Percentiles rank a stretch among this genome's conserved stretches.
phyloP scores from a whole-genome alignment of 2,797 vertebrate genomes.

The Toxotes lorentzi region DNA sequence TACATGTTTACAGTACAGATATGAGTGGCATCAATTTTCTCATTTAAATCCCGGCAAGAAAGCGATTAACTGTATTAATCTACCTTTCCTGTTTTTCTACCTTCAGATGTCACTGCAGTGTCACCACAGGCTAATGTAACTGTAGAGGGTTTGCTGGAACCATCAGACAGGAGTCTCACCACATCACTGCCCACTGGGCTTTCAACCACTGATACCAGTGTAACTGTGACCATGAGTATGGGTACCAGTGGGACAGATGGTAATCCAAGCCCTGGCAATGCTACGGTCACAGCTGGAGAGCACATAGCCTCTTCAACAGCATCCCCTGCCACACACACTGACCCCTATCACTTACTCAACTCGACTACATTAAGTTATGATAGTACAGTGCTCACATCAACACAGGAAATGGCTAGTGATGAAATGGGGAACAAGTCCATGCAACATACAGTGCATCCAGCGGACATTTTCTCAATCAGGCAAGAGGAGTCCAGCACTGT shows the following conservation, averaged over 20 bases:
- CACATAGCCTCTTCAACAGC: neutral
- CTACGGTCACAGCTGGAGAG: slow-evolving; percentile 18
- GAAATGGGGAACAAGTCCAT: neutral
- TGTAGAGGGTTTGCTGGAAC: neutral
- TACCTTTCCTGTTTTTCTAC: neutral
- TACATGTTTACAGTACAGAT: neutral
- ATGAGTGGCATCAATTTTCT: neutral
- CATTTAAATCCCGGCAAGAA: neutral
- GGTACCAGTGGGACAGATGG: neutral
- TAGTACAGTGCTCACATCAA: neutral
- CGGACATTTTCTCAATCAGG: neutral
- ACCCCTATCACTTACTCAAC: neutral
- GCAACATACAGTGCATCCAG: neutral
- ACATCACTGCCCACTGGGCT: slow-evolving; percentile 13
- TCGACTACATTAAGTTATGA: slow-evolving; percentile 7
- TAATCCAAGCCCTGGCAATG: neutral
- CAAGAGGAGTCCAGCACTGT: neutral
- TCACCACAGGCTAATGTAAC: slow-evolving; percentile 8
- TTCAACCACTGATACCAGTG: neutral
- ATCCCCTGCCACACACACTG: slow-evolving; percentile 22
- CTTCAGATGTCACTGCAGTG: slow-evolving; percentile 47
- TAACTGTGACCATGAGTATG: neutral
- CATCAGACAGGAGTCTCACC: slow-evolving; percentile 7
- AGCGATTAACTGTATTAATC: neutral
- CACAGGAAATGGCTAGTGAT: neutral